Evolutionary conservation across 2,797 vertebrate genomes (phyloP).

Genomic region (Sphenopsis melanotis): DNA sequence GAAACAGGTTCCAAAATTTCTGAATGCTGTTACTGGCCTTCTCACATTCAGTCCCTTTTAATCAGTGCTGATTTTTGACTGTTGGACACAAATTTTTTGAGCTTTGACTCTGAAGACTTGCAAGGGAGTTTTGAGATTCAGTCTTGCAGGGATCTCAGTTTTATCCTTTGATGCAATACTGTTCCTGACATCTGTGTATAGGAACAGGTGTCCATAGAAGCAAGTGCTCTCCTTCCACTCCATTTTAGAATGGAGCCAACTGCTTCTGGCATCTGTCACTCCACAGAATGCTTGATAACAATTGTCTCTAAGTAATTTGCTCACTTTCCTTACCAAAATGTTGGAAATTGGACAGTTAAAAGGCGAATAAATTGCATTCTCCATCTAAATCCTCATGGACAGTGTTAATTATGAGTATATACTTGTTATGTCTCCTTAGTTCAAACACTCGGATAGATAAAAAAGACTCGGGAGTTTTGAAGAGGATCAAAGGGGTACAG

Average conservation of each 20-base stretch:
- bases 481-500: neutral
- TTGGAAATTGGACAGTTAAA: neutral
- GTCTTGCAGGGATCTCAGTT: neutral
- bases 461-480: conserved; percentile 22
- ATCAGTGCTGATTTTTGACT: neutral
- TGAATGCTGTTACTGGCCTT: neutral
- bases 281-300: neutral
- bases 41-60: neutral
- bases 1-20: neutral
- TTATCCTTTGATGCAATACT: neutral
- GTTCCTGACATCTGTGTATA: neutral
- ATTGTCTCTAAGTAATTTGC: neutral
- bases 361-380: neutral
- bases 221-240: neutral
- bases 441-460: conserved; percentile 27
- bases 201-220: neutral
- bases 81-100: neutral
- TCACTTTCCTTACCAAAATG: neutral
- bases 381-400: neutral
- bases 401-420: neutral
- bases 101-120: neutral
- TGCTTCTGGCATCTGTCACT: neutral
- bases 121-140: neutral
- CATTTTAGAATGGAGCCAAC: neutral
- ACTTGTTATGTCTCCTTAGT: neutral